Evolutionary conservation across 2,797 vertebrate species (phyloP).

Genomic region (Chelonia mydas): DNA sequence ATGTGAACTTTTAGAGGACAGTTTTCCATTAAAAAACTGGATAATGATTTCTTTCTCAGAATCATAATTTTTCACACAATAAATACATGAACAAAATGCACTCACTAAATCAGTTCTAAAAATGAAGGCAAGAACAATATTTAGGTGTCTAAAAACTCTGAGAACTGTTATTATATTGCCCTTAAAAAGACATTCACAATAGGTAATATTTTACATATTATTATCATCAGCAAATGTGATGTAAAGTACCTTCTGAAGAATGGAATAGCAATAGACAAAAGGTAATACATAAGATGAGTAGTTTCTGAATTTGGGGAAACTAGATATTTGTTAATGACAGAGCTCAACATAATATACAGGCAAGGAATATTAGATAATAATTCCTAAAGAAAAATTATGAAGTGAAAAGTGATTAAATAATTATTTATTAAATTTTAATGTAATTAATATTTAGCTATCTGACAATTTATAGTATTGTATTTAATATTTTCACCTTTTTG

Average conservation of each 20-base stretch:
- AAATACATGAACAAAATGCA: background rate
- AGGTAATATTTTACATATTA: background rate
- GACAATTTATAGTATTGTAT: background rate
- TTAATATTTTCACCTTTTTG: background rate
- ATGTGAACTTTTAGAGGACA: background rate
- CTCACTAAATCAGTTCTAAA: background rate
- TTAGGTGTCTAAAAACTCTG: background rate
- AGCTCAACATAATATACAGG: background rate
- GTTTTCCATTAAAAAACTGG: background rate
- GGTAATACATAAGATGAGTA: background rate
- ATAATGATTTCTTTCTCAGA: background rate
- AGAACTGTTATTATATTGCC: background rate
- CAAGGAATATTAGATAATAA: background rate
- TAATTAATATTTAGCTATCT: background rate
- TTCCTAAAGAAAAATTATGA: background rate
- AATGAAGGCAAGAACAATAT: background rate
- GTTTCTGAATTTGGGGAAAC: background rate
- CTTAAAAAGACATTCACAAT: background rate
- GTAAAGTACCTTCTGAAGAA: background rate
- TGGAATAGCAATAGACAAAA: background rate
- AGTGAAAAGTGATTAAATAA: background rate
- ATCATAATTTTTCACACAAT: background rate
- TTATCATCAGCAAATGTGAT: background rate
- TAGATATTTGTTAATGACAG: background rate
- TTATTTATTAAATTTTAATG: background rate